These are phyloP conservation scores for Nannoperca obscura DNA, from an alignment of 2,797 vertebrate genomes.

Conservation along the genomic window DNA sequence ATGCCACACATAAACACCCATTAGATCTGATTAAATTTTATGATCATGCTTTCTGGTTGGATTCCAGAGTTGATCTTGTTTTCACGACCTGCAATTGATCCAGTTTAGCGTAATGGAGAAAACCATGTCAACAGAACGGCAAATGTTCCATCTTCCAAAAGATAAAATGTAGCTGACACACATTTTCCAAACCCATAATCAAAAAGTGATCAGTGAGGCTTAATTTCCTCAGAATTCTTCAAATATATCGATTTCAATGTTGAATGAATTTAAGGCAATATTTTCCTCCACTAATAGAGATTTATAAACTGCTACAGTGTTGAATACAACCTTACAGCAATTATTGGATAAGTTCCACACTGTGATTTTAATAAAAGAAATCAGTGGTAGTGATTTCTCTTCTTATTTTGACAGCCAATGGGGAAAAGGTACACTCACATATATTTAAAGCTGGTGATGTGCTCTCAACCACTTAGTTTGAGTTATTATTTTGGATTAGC, in stretches of 20 bases:
- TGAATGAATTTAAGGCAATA: neutral
- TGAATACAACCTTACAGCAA: neutral
- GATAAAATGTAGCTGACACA: slow-evolving; percentile 25
- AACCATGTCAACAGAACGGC: slow-evolving; percentile 24
- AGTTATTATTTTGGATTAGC: slow-evolving; percentile 4
- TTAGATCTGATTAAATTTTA: slow-evolving; percentile 14
- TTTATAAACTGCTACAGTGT: neutral
- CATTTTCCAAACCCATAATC: slow-evolving; percentile 40
- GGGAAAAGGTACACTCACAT: neutral
- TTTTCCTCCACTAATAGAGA: neutral
- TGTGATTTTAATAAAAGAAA: neutral
- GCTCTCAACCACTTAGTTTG: neutral
- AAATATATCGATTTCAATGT: slow-evolving; percentile 30
- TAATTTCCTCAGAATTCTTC: slow-evolving; percentile 15
- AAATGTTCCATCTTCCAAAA: slow-evolving; percentile 27
- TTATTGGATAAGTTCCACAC: neutral
- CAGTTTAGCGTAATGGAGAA: slow-evolving; percentile 34
- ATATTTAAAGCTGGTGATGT: neutral
- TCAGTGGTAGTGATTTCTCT: neutral
- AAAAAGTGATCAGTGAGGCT: neutral
- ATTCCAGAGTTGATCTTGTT: slow-evolving; percentile 22
- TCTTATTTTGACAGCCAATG: neutral
- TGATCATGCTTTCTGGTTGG: slow-evolving; percentile 4
- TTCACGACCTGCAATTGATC: slow-evolving; percentile 37
- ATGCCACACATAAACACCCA: slow-evolving; percentile 15